Percentiles rank a stretch among this genome's conserved stretches.
Evolutionary conservation across 1,140 invertebrate species (phyloP).

Genomic region (Macrobrachium rosenbergii): DNA sequence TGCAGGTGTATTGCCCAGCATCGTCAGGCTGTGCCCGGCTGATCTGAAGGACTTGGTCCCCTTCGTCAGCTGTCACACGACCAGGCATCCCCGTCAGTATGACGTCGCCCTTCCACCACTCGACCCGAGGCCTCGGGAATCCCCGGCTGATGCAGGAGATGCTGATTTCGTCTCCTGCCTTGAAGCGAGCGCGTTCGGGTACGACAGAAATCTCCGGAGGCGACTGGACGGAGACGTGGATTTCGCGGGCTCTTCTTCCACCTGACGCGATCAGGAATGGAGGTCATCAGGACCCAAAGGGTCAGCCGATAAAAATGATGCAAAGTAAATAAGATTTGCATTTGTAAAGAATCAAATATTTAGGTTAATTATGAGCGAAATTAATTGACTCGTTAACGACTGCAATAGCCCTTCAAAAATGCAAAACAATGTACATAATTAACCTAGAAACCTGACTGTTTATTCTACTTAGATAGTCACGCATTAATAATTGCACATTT

Average conservation of each 20-base stretch:
- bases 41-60: conserved; percentile 50
- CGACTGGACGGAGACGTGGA: conserved; percentile 67
- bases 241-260: conserved; percentile 68
- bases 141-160: conserved; percentile 70
- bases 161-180: conserved; percentile 69
- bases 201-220: conserved; percentile 70
- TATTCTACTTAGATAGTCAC: too few species aligned
- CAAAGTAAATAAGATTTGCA: not conserved
- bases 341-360: too few species aligned
- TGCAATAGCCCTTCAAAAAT: too few species aligned
- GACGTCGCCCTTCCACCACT: conserved; percentile 69
- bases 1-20: conserved; percentile 72
- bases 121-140: conserved; percentile 69
- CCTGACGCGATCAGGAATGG: conserved; percentile 13
- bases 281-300: not conserved
- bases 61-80: not conserved
- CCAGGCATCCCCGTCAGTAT: not conserved
- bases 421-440: too few species aligned
- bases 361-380: too few species aligned
- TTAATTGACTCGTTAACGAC: too few species aligned
- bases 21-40: conserved; percentile 68
- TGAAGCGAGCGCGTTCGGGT: conserved; percentile 21
- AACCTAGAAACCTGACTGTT: too few species aligned
- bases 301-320: too few species aligned
- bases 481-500: too few species aligned